Conservation (phyloP, 1,140 invertebrate genomes). For the Nixonia krombeini region DNA sequence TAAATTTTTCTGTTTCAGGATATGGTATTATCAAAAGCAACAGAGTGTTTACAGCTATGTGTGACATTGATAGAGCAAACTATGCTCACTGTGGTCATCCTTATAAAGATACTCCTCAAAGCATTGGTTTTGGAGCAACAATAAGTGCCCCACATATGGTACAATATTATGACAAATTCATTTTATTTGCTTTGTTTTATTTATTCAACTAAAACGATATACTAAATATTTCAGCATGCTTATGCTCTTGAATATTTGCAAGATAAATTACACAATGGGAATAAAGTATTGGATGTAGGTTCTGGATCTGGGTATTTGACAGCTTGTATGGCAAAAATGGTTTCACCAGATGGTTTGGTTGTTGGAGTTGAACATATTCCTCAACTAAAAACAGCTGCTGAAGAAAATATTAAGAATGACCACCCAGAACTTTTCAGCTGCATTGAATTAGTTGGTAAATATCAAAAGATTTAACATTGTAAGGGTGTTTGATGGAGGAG, state of each 20-base stretch:
- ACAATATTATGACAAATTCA: slow-evolving; percentile 36
- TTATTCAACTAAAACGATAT: too few species aligned
- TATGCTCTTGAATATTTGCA: slow-evolving; percentile 92
- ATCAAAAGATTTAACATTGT: slow-evolving; percentile 13
- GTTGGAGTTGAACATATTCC: slow-evolving; percentile 96
- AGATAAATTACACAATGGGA: slow-evolving; percentile 85
- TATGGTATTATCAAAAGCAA: slow-evolving; percentile 80
- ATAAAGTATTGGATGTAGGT: slow-evolving; percentile 92
- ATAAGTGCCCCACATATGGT: slow-evolving; percentile 99
- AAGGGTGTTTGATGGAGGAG: too few species aligned
- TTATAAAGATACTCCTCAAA: slow-evolving; percentile 92
- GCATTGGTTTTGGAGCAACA: slow-evolving; percentile 91
- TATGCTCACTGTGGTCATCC: slow-evolving; percentile 80
- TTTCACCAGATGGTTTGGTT: slow-evolving; percentile 82
- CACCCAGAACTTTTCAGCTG: slow-evolving; percentile 79
- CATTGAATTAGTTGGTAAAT: slow-evolving; percentile 81
- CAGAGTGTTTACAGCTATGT: slow-evolving; percentile 87
- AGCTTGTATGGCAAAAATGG: slow-evolving; percentile 93
- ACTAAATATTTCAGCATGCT: slow-evolving; percentile 79
- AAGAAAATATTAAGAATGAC: slow-evolving; percentile 84
- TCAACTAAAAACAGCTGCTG: slow-evolving; percentile 83
- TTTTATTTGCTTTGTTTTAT: too few species aligned
- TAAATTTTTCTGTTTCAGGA: not conserved
- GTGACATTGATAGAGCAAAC: slow-evolving; percentile 85
- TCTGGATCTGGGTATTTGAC: slow-evolving; percentile 97